Evolutionary conservation across 2,113 vertebrate genomes (phyloP), one percentile per base, ranked within the genome.

Genomic region (Archilochus colubris): DNA sequence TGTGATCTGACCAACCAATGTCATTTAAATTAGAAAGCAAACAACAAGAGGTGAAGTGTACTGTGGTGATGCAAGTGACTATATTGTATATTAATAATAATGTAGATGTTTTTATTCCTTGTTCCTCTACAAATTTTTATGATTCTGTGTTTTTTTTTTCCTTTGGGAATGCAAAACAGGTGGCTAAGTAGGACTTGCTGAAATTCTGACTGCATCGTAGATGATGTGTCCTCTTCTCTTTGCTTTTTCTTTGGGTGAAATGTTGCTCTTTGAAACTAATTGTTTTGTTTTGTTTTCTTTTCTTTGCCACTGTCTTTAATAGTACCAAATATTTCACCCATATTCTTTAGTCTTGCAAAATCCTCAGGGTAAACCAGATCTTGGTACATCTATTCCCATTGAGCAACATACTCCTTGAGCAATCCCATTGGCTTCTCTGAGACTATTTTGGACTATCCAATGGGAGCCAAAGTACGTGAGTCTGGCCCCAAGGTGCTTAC

Each of bases 401-500:
- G 86, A 94, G 94, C 75, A 95, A 95, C 86, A 75, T 33, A n/a
- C 10, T 89, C 80, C 91, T 96, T 96, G 80, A 92, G 95, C 58
- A 96, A 96, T 89, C n/a, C 73, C 77, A 81, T 22, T 5, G 24
- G 69, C 44, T 94, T 86, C 66, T 86, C 55, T 94, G 90, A 93
- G 76, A 69, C 50, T 88, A 36, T 66, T 85, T 79, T n/a, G 72
- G 90, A 93, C 50, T 86, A 67, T 86, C 95, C 96, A 96, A 96
- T 96, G 80, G 80, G 88, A 95, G 46, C 12, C 86, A 88, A 96
- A 88, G 88, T 74, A 78, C 7, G 0, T 48, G 95, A 96, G 94
- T 96, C 96, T 96, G 88, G 94, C 96, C 92, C 48, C 64, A 75
- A 88, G 95, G 86, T 81, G 44, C 79, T 96, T 93, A 86, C 92